phyloP scores from a whole-genome alignment of 2,113 vertebrate species.

The Prinia subflava region DNA sequence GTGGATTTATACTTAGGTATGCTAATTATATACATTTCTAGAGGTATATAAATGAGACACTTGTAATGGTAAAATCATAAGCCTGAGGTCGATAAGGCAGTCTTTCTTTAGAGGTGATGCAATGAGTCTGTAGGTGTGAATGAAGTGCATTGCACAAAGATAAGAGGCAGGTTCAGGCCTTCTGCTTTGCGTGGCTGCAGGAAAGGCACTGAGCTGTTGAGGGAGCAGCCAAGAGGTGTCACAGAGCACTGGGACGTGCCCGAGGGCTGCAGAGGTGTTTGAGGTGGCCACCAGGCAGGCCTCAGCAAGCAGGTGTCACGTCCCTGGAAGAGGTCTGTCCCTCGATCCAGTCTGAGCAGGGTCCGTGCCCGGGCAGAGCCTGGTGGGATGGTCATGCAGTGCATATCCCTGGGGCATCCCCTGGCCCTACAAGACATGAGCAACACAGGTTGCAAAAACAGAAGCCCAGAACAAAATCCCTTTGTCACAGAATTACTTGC shows the following conservation, averaged over 20 bases:
- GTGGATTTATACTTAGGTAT: no score
- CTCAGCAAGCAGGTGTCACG: neutral
- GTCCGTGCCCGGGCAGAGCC: rapidly evolving
- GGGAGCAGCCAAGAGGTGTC: neutral
- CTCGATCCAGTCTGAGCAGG: neutral
- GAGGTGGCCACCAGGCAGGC: neutral
- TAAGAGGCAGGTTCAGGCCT: neutral
- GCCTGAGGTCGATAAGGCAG: neutral
- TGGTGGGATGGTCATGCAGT: neutral
- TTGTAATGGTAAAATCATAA: neutral
- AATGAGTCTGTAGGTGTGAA: neutral
- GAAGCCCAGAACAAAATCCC: neutral
- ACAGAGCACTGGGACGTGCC: neutral
- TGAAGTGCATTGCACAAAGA: neutral
- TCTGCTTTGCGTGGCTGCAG: rapidly evolving
- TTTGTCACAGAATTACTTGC: neutral
- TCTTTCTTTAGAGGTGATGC: neutral
- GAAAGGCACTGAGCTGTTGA: neutral
- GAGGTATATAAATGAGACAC: neutral
- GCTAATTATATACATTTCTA: neutral
- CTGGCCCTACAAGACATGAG: neutral
- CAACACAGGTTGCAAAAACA: neutral
- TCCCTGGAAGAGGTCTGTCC: neutral
- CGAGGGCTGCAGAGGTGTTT: neutral
- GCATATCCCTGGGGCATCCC: neutral